These are phyloP conservation scores for Spongilla lacustris DNA, from an alignment of 37 sponge, comb jelly and placozoan species.

Conservation along the genomic window DNA sequence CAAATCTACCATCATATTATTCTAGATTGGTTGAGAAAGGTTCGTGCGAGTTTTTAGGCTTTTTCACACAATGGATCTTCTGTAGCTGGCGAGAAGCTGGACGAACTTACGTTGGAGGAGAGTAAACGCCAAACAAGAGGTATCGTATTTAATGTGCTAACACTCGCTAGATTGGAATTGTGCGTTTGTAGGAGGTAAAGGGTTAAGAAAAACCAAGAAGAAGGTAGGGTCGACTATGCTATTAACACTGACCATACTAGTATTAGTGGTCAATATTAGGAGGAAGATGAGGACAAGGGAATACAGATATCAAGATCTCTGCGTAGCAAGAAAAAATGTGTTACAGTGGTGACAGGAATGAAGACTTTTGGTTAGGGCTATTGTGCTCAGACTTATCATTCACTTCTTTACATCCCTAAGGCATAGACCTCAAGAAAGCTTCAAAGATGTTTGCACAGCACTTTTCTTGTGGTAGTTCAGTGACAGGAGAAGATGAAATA, in stretches of 20 bases:
- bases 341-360: slow-evolving; percentile 92
- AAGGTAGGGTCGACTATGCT: slow-evolving; percentile 55
- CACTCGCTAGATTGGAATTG: neutral
- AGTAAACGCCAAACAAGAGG: slow-evolving; percentile 83
- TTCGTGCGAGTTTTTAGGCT: neutral
- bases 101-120: slow-evolving; percentile 42
- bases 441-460: slow-evolving; percentile 87
- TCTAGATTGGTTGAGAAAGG: slow-evolving; percentile 69
- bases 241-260: neutral
- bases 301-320: slow-evolving; percentile 39
- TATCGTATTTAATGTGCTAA: neutral
- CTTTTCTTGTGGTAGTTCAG: slow-evolving; percentile 96
- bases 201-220: slow-evolving; percentile 82
- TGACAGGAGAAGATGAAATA: slow-evolving; percentile 98
- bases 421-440: slow-evolving; percentile 93
- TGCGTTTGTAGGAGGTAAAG: slow-evolving; percentile 75
- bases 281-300: slow-evolving; percentile 1
- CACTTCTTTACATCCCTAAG: slow-evolving; percentile 19
- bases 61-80: neutral
- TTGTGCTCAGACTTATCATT: neutral
- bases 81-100: slow-evolving; percentile 44
- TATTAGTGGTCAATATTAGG: neutral
- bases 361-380: slow-evolving; percentile 81
- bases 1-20: slow-evolving; percentile 77
- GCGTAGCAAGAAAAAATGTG: slow-evolving; percentile 89